Evolutionary conservation across 53 echinoderm and acorn worm genomes (phyloP).

Genomic region (Patiria pectinifera): DNA sequence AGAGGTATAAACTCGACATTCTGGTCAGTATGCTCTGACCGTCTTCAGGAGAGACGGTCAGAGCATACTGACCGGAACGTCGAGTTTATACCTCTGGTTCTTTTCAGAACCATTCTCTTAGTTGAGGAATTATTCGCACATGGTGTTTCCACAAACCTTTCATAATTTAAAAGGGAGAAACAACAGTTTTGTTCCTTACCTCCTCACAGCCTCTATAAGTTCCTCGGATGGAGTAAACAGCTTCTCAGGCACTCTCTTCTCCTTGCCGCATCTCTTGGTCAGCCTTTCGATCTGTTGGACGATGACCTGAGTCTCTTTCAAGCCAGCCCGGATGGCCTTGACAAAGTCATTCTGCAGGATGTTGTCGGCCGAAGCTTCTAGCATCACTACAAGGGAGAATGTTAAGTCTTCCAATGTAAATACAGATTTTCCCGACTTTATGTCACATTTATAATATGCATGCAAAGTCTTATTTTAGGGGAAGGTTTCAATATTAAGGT

Average conservation of each 20-base stretch:
- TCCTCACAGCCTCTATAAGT: conserved; percentile 73
- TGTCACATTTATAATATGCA: no score
- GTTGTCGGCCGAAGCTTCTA: conserved; percentile 96
- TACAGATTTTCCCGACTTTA: not conserved
- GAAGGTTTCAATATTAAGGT: no score
- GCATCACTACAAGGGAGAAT: conserved; percentile 75
- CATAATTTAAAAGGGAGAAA: no score
- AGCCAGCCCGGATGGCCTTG: conserved; percentile 87
- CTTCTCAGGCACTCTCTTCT: conserved; percentile 78
- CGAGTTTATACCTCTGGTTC: no score
- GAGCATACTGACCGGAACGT: no score
- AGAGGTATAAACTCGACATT: no score
- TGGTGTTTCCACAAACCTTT: no score
- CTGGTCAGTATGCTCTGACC: no score
- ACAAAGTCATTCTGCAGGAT: conserved; percentile 90
- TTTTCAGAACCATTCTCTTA: no score
- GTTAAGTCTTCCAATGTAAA: not conserved
- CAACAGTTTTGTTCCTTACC: conserved; percentile 48
- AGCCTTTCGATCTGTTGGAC: conserved; percentile 87
- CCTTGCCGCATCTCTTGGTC: conserved; percentile 79
- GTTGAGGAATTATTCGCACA: no score
- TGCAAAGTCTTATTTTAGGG: no score
- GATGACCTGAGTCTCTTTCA: conserved; percentile 90
- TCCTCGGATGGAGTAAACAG: conserved; percentile 67
- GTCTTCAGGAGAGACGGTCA: no score